These are phyloP conservation scores for Cossypha dichroa DNA, from an alignment of 2,797 vertebrate genomes.

Conservation along the genomic window DNA sequence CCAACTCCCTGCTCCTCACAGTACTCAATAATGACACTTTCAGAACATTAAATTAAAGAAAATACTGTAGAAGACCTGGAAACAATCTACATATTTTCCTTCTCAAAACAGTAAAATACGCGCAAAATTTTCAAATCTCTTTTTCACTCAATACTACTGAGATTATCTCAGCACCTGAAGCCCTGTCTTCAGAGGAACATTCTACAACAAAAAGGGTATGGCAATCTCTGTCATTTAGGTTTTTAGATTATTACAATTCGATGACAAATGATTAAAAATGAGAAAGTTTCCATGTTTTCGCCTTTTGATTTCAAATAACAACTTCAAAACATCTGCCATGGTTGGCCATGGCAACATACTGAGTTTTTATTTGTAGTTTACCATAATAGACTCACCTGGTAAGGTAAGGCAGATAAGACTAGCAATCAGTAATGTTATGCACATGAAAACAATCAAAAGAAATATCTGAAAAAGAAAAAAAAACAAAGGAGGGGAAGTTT, in stretches of 20 bases:
- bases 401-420: slow-evolving; percentile 94
- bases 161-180: not conserved
- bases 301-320: not conserved
- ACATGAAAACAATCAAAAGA: slow-evolving; percentile 93
- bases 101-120: not conserved
- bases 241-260: not conserved
- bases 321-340: not conserved
- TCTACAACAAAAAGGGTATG: not conserved
- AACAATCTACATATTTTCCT: not conserved
- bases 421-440: slow-evolving; percentile 90
- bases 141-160: not conserved
- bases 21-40: not conserved
- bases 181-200: not conserved
- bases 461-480: slow-evolving; percentile 82
- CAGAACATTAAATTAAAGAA: not conserved
- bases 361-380: not conserved
- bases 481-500: not conserved
- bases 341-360: not conserved
- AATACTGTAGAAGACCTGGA: not conserved
- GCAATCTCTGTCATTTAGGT: not conserved
- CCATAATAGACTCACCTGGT: slow-evolving; percentile 81
- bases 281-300: not conserved
- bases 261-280: not conserved
- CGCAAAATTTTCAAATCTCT: not conserved
- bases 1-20: not conserved